These are phyloP conservation scores for Paratrypauchen microcephalus DNA, from an alignment of 2,797 vertebrate genomes.

Conservation along the genomic window DNA sequence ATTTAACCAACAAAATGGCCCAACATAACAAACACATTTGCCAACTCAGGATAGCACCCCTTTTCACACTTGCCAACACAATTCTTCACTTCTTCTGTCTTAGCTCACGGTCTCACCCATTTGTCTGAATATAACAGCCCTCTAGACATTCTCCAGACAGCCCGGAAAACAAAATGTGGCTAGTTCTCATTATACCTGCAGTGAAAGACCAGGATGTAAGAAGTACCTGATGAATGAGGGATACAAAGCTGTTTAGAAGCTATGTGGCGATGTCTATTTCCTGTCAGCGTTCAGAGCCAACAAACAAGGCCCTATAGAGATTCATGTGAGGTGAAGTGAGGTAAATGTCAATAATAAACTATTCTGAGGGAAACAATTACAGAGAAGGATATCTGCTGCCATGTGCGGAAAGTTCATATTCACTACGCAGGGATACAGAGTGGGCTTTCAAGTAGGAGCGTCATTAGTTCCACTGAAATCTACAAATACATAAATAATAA, in stretches of 20 bases:
- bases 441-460: not conserved
- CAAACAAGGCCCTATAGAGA: slow-evolving; percentile 18
- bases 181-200: slow-evolving; percentile 41
- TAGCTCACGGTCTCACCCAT: slow-evolving; percentile 29
- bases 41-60: slow-evolving; percentile 12
- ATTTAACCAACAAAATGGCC: slow-evolving; percentile 32
- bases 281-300: slow-evolving; percentile 11
- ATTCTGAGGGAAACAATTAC: slow-evolving; percentile 47
- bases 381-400: slow-evolving; percentile 16
- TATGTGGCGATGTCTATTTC: slow-evolving; percentile 11
- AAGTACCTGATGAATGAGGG: slow-evolving; percentile 35
- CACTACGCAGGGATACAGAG: not conserved
- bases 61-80: slow-evolving; percentile 11
- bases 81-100: slow-evolving; percentile 28
- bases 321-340: slow-evolving; percentile 15
- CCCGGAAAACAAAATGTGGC: slow-evolving; percentile 18
- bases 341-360: slow-evolving; percentile 43
- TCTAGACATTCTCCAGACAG: slow-evolving; percentile 34
- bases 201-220: slow-evolving; percentile 39
- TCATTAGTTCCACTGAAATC: not conserved
- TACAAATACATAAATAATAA: too few species aligned
- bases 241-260: slow-evolving; percentile 42
- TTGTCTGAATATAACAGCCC: slow-evolving; percentile 47
- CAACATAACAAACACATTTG: slow-evolving; percentile 21
- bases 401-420: slow-evolving; percentile 35